Base-by-base conservation (phyloP, 23 tunicate genomes). In the Trididemnum nubilum region DNA sequence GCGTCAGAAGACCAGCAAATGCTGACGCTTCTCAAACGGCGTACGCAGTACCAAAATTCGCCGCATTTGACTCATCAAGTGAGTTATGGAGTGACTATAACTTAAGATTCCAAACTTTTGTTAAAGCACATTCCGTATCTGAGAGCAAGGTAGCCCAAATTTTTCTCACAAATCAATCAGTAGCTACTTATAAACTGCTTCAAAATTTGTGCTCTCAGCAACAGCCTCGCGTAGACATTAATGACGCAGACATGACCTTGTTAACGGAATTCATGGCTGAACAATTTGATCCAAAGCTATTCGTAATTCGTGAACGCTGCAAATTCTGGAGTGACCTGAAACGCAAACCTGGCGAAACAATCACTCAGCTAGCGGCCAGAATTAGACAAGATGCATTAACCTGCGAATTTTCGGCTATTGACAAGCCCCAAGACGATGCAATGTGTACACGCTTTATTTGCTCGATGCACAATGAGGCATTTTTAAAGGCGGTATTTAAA, bases 361-460 rank as follows among this genome's bases (percentile, higher is more conserved):
- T 83, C 35, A 7, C 72, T 27, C 63, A 83, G 57, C 31, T 83
- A 25, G 87, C 80, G 31, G 80, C 87, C 33, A 54, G 87, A 54
- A 83, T 83, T 54, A 80, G 80, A 30, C 80, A 83, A 58, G 87
- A 83, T 35, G 80, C 87, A 9, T 2, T 35, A 4, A 83, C 87
- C 1, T 83, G 87, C 39, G 78, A 73, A 37, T 73, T 73, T 73
- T 12, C 72, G 22, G 44, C 80, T 22, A 83, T 83, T 22, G 24
- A 51, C 22, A 34, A 83, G 34, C 80, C 80, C 22, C 80, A 26
- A 34, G 87, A 83, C 35, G 87, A 83, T 9, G 87, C 87, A 21
- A 36, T 72, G 71, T 36, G 80, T 12, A 83, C 87, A 15, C 33
- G 87, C 2, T 83, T 83, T 72, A 83, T 83, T 72, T 83, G 87